Percentiles rank a stretch among this genome's conserved stretches.
These are phyloP conservation scores for Parasteatoda lunata DNA, from an alignment of 2,888 invertebrate species.

Conservation along the genomic window DNA sequence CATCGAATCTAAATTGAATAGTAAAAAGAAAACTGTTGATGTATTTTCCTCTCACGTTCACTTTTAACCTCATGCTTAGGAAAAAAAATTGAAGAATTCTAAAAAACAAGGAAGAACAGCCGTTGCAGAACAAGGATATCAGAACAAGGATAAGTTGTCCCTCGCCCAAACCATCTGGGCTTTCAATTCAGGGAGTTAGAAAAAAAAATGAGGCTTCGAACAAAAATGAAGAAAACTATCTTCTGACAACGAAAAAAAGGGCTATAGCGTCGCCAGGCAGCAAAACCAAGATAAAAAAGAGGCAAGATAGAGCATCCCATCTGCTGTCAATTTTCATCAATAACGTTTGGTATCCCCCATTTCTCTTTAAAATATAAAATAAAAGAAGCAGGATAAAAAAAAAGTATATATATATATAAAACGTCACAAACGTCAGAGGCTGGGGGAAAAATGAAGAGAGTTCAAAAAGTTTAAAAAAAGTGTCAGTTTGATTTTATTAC, in stretches of 20 bases:
- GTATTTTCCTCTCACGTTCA: not conserved
- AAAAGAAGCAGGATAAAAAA: not conserved
- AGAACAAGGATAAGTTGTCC: not conserved
- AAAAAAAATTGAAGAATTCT: not conserved
- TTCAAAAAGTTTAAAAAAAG: constrained; percentile 27
- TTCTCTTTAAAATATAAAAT: constrained; percentile 15
- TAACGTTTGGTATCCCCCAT: not conserved
- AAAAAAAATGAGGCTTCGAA: not conserved
- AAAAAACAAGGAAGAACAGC: not conserved
- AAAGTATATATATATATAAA: too few relatives aligned
- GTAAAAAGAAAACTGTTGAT: not conserved
- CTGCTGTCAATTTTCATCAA: constrained; percentile 56
- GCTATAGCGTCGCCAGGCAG: not conserved
- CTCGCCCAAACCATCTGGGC: not conserved
- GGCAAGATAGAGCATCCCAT: not conserved
- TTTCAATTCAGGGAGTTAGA: not conserved
- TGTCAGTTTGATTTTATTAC: constrained; percentile 60
- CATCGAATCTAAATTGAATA: too few relatives aligned
- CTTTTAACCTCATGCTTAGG: not conserved
- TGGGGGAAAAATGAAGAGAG: not conserved
- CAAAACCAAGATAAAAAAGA: not conserved
- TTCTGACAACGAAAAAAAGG: not conserved
- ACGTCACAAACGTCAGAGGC: constrained; percentile 2
- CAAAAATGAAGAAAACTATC: not conserved
- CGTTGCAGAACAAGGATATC: not conserved